A percentile compares a stretch with the other conserved stretches of the same genome.
Evolutionary conservation across 2,888 invertebrate genomes (phyloP).

Genomic region (Ennomos erosarius): DNA sequence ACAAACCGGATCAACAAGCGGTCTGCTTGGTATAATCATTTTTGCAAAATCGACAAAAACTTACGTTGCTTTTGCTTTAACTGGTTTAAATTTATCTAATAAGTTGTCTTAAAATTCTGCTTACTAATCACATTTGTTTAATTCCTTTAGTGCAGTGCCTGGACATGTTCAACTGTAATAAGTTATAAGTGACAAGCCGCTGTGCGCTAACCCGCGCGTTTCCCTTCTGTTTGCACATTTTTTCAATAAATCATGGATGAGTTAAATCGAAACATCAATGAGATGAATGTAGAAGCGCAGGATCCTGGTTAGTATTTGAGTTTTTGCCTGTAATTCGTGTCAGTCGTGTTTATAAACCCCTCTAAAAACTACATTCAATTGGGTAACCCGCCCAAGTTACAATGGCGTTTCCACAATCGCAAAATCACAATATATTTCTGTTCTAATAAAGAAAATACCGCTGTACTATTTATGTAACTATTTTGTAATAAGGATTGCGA

Average conservation of each 20-base stretch:
- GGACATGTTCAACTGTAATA: constrained; percentile 58
- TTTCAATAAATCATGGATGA: constrained; percentile 61
- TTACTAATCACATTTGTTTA: constrained; percentile 7
- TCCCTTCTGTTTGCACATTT: constrained; percentile 47
- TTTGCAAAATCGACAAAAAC: constrained; percentile 44
- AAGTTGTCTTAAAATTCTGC: neutral
- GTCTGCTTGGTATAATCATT: constrained; percentile 48
- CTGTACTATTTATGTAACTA: no score
- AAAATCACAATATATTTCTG: neutral
- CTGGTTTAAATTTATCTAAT: constrained; percentile 3
- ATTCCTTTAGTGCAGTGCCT: constrained; percentile 29
- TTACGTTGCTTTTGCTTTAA: constrained; percentile 20
- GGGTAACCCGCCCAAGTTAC: constrained; percentile 55
- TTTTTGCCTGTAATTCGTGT: constrained; percentile 37
- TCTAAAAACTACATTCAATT: constrained; percentile 50
- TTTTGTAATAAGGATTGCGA: no score
- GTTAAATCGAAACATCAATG: constrained; percentile 48
- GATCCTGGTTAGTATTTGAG: constrained; percentile 56
- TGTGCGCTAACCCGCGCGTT: constrained; percentile 70
- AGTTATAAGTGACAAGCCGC: constrained; percentile 71
- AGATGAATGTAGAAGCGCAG: constrained; percentile 53
- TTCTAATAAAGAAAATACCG: no score
- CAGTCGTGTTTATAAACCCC: no score
- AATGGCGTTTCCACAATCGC: constrained; percentile 15
- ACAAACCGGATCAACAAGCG: constrained; percentile 78